phyloP scores from a whole-genome alignment of 2,797 vertebrate genomes.

The Rhinoraja longicauda region DNA sequence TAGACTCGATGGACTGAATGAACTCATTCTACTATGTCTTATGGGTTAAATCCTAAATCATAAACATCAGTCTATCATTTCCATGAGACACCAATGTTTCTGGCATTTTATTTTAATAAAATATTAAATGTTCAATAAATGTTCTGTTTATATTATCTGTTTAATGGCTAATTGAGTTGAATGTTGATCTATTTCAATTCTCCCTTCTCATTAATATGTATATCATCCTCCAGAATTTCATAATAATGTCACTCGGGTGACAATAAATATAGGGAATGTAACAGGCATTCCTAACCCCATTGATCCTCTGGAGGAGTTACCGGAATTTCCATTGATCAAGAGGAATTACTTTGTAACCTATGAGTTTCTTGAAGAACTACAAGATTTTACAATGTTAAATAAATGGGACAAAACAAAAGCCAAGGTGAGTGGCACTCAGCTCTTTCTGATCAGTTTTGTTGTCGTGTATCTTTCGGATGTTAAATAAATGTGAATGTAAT shows the following conservation, averaged over 20 bases:
- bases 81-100: background rate
- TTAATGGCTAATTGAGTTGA: background rate
- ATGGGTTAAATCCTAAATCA: background rate
- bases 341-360: slow-evolving; percentile 69
- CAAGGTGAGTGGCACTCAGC: background rate
- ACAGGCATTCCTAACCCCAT: slow-evolving; percentile 59
- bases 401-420: background rate
- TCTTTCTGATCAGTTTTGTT: rapidly evolving
- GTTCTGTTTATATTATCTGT: background rate
- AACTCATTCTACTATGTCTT: too few relatives aligned
- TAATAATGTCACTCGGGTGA: slow-evolving; percentile 48
- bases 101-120: background rate
- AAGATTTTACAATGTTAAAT: background rate
- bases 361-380: slow-evolving; percentile 53
- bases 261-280: slow-evolving; percentile 62
- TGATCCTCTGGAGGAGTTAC: slow-evolving; percentile 40
- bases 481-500: background rate
- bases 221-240: slow-evolving; percentile 53
- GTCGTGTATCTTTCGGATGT: background rate
- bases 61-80: background rate
- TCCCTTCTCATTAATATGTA: background rate
- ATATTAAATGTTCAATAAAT: background rate
- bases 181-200: background rate
- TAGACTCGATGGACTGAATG: too few relatives aligned
- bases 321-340: slow-evolving; percentile 53